phyloP scores from a whole-genome alignment of 2,888 invertebrate genomes.

The Tromatobia lineatoria region DNA sequence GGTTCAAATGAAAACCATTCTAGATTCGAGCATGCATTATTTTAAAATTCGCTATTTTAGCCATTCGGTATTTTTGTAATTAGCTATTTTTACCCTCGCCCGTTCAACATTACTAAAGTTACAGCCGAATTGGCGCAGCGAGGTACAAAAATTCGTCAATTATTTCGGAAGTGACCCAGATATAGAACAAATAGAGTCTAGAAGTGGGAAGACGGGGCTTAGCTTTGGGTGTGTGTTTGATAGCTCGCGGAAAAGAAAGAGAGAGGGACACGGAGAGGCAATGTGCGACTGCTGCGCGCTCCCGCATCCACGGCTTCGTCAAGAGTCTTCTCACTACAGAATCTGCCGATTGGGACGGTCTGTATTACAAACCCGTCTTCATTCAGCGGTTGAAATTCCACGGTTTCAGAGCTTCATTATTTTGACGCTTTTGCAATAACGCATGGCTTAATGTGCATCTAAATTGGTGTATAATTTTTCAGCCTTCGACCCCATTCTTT shows the following conservation, averaged over 20 bases:
- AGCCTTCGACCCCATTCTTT: not conserved
- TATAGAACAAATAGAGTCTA: too few relatives aligned
- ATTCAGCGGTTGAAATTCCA: constrained; percentile 24
- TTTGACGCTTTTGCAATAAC: constrained; percentile 16
- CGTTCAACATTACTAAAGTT: too few relatives aligned
- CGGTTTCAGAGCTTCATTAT: not conserved
- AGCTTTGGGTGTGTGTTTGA: constrained; percentile 77
- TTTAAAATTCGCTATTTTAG: too few relatives aligned
- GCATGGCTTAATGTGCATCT: constrained; percentile 12
- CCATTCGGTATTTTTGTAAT: too few relatives aligned
- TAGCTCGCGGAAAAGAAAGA: constrained; percentile 86
- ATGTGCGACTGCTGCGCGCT: constrained; percentile 89
- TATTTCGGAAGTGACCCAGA: too few relatives aligned
- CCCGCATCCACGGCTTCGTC: constrained; percentile 89
- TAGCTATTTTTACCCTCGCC: too few relatives aligned
- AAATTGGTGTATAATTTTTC: not conserved
- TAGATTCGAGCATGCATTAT: too few relatives aligned
- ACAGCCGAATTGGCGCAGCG: too few relatives aligned
- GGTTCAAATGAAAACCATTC: too few relatives aligned
- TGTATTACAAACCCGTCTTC: constrained; percentile 78
- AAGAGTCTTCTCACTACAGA: constrained; percentile 87
- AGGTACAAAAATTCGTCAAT: too few relatives aligned
- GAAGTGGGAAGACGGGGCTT: constrained; percentile 67
- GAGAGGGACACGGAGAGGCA: constrained; percentile 86
- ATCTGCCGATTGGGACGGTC: constrained; percentile 85